Base-by-base conservation (phyloP, 2,888 invertebrate genomes). In the Cordylochernes scorpioides region DNA sequence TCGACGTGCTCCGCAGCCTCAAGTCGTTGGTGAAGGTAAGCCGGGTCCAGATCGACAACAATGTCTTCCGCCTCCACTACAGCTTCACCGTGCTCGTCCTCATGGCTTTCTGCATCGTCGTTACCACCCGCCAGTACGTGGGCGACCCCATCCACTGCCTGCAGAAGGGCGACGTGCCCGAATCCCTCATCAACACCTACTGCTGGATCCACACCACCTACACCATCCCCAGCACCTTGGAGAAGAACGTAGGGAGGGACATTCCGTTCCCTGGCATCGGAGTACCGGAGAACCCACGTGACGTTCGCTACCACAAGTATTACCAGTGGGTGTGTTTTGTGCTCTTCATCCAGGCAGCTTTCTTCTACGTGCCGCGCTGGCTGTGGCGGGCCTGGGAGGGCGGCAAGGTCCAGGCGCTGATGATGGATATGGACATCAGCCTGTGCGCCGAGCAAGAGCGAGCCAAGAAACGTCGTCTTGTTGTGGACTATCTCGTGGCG, bases 1-100 rank as follows among this genome's bases (percentile, higher is more conserved):
- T 84, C 68, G 84, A 84, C 72, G 77, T 84, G 61, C 82, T 84
- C 58, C 72, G 84, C 51, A 80, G 82, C 49, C 65, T 84, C 50
- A 84, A 84, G 62, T 77, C 75, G 66, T 68, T 84, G 49, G 7
- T 30, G 15, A 37, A 34, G 12, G 27, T 34, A n/a, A 31, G 31
- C 17, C 15, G 10, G 14, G 33, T 82, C 39, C 65, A 66, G 49
- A 75, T 68, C 33, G 84, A 84, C 54, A 77, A 73, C 55, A 72
- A 75, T 30, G 64, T 82, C 43, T 84, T 84, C 52, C 35, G 40
- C 7, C 19, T 43, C 14, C 43, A 43, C 31, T 43, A 43, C 28
- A 36, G 35, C 21, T 34, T 36, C 6, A 43, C 43, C 6, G 32
- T 33, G 19, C 19, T 34, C 6, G 18, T 43, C 9, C 28, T 43